phyloP scores from a whole-genome alignment of 2,888 invertebrate species.

The Hyppa rectilinea region DNA sequence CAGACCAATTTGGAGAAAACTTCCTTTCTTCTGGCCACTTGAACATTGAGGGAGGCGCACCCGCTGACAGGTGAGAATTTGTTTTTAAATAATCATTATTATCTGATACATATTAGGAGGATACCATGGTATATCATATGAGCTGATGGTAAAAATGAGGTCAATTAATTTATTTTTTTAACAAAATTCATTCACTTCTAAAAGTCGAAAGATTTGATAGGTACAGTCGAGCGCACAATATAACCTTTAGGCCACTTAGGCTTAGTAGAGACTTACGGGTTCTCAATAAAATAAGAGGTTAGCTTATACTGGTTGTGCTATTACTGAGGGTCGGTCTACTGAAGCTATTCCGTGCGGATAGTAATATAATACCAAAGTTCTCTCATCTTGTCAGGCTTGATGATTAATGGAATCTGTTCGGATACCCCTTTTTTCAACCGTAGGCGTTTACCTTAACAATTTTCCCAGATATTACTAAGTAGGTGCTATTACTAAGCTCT shows the following conservation, averaged over 20 bases:
- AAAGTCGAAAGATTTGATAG: background rate
- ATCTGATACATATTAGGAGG: background rate
- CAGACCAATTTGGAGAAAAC: constrained; percentile 88
- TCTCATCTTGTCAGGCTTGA: background rate
- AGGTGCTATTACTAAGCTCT: background rate
- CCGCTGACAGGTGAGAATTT: constrained; percentile 89
- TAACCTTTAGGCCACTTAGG: background rate
- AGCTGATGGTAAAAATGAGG: background rate
- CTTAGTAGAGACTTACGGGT: background rate
- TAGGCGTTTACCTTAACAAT: background rate
- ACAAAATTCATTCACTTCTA: background rate
- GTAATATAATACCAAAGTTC: background rate
- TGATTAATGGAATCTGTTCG: background rate
- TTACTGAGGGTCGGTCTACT: background rate
- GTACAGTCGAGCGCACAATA: background rate
- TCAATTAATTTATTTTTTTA: background rate
- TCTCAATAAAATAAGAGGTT: background rate
- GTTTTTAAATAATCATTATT: background rate
- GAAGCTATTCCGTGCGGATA: background rate
- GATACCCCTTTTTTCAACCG: background rate
- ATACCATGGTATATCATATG: background rate
- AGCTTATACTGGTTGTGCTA: background rate
- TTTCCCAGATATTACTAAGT: background rate
- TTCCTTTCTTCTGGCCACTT: constrained; percentile 89
- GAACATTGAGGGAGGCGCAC: constrained; percentile 91